Base-by-base conservation (phyloP, 2,888 invertebrate species). In the Caenorhabditis sinica region DNA sequence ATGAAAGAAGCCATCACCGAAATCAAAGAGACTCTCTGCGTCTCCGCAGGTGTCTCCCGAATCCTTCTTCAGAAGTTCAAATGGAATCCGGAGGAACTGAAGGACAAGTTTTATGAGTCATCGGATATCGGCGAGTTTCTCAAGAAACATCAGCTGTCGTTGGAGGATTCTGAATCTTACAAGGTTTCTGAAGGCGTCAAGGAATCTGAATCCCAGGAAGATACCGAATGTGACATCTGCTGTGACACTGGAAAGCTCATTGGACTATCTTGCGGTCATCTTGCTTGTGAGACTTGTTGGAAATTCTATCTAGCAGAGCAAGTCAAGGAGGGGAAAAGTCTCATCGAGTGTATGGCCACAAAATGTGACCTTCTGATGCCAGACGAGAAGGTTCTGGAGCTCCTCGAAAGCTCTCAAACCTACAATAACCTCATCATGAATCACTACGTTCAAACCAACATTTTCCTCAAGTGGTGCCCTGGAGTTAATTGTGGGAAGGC, bases 51-150 rank as follows among this genome's bases (percentile, higher is more conserved):
- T 66, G 93, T 96, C 74, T 97, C 96, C 88, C 95, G 98, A 92
- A 97, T 98, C 94, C 94, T 99, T 90, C 94, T 99, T 92, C 97
- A 98, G 94, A 97, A 98, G 93, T 98, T 97, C 93, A 96, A 96
- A 95, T 99, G 98, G 98, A 98, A 99, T 94, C 97, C 97, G 94
- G 98, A 98, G 93, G 97, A 97, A 94, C 94, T 99, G 87, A 96
- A 98, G 96, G 98, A 99, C 94, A 95, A 94, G 87, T 94, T 94
- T 94, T 98, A 97, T 93, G 98, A 94, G 89, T 93, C 97, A 94
- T 96, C 96, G 30, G 96, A 97, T 94, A 8, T n/a, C 5, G 49
- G n/a, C n/a, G n/a, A n/a, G n/a, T n/a, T n/a, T n/a, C n/a, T n/a
- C n/a, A n/a, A n/a, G n/a, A n/a, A n/a, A n/a, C n/a, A n/a, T n/a